Conservation (phyloP, 2,797 vertebrate species). For the Sciurus carolinensis region DNA sequence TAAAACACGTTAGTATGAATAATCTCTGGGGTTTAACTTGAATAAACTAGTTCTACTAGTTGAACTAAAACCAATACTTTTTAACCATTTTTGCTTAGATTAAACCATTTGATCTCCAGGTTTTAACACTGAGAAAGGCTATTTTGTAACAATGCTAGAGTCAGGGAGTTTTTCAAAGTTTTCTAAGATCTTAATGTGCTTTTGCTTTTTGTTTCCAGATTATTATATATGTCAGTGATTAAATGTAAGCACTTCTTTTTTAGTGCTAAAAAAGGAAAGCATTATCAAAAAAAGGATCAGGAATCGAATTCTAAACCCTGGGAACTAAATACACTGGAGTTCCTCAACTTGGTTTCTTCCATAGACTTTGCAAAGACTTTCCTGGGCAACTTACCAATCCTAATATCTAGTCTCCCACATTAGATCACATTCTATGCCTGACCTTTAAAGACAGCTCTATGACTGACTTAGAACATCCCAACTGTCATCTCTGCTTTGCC, state of each 20-base stretch:
- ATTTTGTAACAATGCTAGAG: slow-evolving; percentile 33
- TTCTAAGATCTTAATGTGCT: not conserved
- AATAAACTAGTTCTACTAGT: not conserved
- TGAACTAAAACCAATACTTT: slow-evolving; percentile 37
- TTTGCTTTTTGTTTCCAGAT: slow-evolving; percentile 49
- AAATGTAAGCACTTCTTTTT: not conserved
- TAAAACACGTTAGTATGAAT: not conserved
- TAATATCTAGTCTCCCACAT: not conserved
- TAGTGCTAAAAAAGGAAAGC: not conserved
- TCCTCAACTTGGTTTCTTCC: not conserved
- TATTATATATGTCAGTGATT: not conserved
- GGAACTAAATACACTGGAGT: not conserved
- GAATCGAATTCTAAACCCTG: not conserved
- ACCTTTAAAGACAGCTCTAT: not conserved
- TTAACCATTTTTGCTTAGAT: not conserved
- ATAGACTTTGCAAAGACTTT: not conserved
- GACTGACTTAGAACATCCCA: not conserved
- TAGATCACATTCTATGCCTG: not conserved
- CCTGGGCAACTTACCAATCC: not conserved
- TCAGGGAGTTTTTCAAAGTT: not conserved
- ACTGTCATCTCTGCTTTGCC: not conserved
- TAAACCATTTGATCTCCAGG: not conserved
- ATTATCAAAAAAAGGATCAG: not conserved
- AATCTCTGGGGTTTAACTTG: not conserved
- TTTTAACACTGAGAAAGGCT: slow-evolving; percentile 4